Base-by-base conservation (phyloP, 2,113 vertebrate species). In the Spea bombifrons region DNA sequence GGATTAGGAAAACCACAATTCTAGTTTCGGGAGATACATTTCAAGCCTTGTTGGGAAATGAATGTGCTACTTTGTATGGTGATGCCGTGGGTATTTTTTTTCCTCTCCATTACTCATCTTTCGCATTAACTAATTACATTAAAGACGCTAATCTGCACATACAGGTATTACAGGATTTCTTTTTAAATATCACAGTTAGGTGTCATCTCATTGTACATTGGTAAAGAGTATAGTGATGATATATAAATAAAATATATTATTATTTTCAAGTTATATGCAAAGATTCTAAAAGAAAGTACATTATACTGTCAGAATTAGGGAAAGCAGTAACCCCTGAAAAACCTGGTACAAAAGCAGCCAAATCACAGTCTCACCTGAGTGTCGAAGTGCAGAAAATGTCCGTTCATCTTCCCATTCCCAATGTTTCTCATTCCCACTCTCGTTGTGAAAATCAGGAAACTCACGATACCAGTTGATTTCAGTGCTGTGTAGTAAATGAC, bases 321-420 rank as follows among this genome's bases (percentile, higher is more conserved):
- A 30, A 30, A 30, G 30, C 30, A 30, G 30, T 30, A 30, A 30
- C 30, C 30, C 1, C 30, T 30, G 30, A 30, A 30, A 30, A 53
- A 7, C 50, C 50, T 53, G 1, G 10, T 53, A 53, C 7, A 10
- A 53, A 53, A 7, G 10, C 50, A 53, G 50, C 50, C 50, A 53
- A 53, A 30, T 30, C 30, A 30, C 30, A 30, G 30, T 81, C 92
- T 89, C 85, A 99, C 97, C 97, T 52, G 96, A 96, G 86, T 97
- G 94, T 74, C 95, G 94, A 50, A 97, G 91, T 0, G 97, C 97
- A 0, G 97, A 99, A 86, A 99, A 98, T 44, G 97, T 95, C 83
- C 96, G 97, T 5, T 96, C 95, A 0, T 86, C 88, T 83, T 94
- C 92, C 92, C 97, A 98, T 83, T 92, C 90, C 89, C 90, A 90